Base-by-base conservation (phyloP, 2,113 vertebrate genomes). In the Heterotilapia buettikoferi region DNA sequence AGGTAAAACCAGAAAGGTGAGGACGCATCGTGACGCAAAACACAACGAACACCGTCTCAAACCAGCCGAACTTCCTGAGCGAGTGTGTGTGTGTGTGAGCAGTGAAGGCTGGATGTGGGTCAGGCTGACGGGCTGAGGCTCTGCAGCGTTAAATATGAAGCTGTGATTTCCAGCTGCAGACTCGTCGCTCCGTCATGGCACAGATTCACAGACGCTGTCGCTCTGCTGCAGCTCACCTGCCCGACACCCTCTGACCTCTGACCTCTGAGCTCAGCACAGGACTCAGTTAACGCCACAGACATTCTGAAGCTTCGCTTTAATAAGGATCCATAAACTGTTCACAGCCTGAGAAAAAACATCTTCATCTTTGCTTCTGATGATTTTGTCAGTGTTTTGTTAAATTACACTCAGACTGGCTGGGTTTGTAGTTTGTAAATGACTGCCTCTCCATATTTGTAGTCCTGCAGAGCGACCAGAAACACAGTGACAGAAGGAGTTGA, bases 1-100 rank as follows among this genome's bases (percentile, higher is more conserved):
- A 87, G 87, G 85, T 83, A 61, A 24, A 91, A 89, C 90, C 90
- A 31, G 90, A 84, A 79, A 83, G 57, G 90, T 85, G 63, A 91
- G 82, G 24, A 29, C 14, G 57, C 40, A 5, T 12, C 14, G 6
- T 8, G 10, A 1, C 33, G 8, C 12, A 1, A 57, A 57, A 78
- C 38, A 21, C 59, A 40, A 31, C 19, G 2, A 66, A 66, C 9
- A 31, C 26, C 5, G 9, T 19, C 7, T 50, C 56, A 47, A 82
- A 31, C 38, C 18, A 57, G 19, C 40, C 9, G 8, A 31, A 29
- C 9, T 31, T 24, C 53, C 57, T 33, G 29, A 10, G 31, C 2
- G 3, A 2, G 61, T 2, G 63, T n/a, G 82, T 18, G 57, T 7
- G 24, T 31, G 82, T 18, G 82, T 1, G 53, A 31, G 50, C 52